A percentile compares a stretch with the other conserved stretches of the same genome.
Conservation (phyloP, 2,797 vertebrate genomes). For the Acanthurus lineatus region DNA sequence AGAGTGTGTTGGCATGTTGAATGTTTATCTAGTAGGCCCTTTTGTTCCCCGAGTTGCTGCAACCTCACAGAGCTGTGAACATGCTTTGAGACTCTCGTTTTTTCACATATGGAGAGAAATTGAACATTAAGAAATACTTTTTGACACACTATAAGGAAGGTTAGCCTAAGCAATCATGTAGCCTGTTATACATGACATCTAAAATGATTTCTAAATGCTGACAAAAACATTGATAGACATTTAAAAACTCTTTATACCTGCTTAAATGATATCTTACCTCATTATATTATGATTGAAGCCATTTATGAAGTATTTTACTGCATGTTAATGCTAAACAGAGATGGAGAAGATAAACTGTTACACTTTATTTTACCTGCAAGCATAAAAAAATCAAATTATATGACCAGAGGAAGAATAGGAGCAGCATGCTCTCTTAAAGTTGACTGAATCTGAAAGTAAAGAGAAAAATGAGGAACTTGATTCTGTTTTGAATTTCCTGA, state of each 20-base stretch:
- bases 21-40: too few relatives aligned
- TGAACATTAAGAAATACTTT: not conserved
- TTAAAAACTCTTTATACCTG: not conserved
- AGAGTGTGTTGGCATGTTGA: too few relatives aligned
- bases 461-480: not conserved
- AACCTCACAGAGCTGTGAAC: not conserved
- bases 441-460: not conserved
- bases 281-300: not conserved
- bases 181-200: too few relatives aligned
- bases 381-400: not conserved
- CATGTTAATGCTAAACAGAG: not conserved
- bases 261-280: not conserved
- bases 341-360: not conserved
- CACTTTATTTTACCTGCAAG: not conserved
- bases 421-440: not conserved
- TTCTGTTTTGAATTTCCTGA: not conserved
- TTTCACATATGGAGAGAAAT: too few relatives aligned
- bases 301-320: not conserved
- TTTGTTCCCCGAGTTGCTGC: not conserved
- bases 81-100: too few relatives aligned
- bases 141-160: too few relatives aligned
- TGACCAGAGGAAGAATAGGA: not conserved
- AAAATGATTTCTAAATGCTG: too few relatives aligned
- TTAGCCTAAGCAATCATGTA: too few relatives aligned
- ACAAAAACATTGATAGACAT: not conserved